Conservation (phyloP, 30 jellyfish, hydroid and myxozoan species). For the Calvadosia cruxmelitensis region DNA sequence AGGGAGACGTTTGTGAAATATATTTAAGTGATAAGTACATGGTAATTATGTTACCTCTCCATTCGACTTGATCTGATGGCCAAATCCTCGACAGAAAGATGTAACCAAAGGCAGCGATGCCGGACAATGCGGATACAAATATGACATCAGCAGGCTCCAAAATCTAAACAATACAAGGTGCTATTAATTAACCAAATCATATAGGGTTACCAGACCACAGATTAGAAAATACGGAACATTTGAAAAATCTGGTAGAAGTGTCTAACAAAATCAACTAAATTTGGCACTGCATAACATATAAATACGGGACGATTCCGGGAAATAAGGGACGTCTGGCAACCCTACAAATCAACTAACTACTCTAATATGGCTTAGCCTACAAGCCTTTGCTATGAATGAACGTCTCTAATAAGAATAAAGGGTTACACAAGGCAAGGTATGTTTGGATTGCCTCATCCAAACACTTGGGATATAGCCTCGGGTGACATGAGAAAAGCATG, state of each 20-base stretch:
- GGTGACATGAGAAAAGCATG: too few species aligned
- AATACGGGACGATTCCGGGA: too few species aligned
- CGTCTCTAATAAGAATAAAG: background rate
- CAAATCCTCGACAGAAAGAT: constrained; percentile 79
- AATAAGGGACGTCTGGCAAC: too few species aligned
- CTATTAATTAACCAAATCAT: background rate
- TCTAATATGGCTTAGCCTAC: background rate
- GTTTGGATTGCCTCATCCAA: background rate
- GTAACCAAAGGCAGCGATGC: constrained; percentile 49
- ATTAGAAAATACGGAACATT: too few species aligned
- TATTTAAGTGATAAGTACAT: too few species aligned
- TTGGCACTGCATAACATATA: too few species aligned
- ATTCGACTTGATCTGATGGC: constrained; percentile 17
- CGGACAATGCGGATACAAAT: constrained; percentile 42
- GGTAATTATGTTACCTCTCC: constrained; percentile 77
- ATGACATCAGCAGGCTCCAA: constrained; percentile 65
- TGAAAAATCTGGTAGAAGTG: too few species aligned
- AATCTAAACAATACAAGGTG: constrained; percentile 32
- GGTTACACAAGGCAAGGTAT: background rate
- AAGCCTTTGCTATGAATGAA: background rate
- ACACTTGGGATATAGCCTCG: too few species aligned
- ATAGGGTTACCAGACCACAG: too few species aligned
- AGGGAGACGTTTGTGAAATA: too few species aligned
- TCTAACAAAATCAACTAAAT: too few species aligned
- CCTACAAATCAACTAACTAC: too few species aligned